Conservation (phyloP, 2,888 invertebrate species). For the Diarsia rubi region DNA sequence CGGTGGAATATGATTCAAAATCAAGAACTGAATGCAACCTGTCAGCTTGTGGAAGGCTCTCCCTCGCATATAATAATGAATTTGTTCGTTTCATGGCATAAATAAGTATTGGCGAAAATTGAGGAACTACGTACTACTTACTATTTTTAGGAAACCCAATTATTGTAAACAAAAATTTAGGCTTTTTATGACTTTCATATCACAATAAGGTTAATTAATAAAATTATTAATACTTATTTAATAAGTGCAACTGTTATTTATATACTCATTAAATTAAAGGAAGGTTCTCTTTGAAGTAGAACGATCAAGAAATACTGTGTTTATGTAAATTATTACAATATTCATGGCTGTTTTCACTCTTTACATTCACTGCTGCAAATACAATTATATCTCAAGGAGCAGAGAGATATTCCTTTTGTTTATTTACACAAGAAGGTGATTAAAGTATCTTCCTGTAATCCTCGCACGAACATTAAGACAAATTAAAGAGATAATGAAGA, state of each 20-base stretch:
- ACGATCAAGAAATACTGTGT: neutral
- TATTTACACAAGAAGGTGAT: neutral
- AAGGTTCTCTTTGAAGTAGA: neutral
- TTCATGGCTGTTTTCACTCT: neutral
- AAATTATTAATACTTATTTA: neutral
- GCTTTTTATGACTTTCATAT: neutral
- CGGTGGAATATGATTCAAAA: too few relatives aligned
- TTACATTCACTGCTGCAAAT: neutral
- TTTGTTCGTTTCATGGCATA: neutral
- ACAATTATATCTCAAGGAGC: neutral
- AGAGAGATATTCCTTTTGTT: neutral
- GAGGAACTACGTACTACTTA: neutral
- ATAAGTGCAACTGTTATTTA: neutral
- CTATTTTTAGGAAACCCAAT: neutral
- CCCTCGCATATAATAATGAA: too few relatives aligned
- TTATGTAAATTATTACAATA: neutral
- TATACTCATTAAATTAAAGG: neutral
- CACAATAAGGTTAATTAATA: neutral
- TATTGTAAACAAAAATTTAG: neutral
- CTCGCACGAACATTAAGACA: conserved; percentile 18
- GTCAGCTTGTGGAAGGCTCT: too few relatives aligned
- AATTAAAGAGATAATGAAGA: conserved; percentile 28
- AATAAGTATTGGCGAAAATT: neutral
- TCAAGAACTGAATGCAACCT: too few relatives aligned
- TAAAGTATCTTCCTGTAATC: conserved; percentile 2